Evolutionary conservation across 1,140 invertebrate genomes (phyloP), one percentile per base, ranked within the genome.

Genomic region (Drosophila chauvacae): DNA sequence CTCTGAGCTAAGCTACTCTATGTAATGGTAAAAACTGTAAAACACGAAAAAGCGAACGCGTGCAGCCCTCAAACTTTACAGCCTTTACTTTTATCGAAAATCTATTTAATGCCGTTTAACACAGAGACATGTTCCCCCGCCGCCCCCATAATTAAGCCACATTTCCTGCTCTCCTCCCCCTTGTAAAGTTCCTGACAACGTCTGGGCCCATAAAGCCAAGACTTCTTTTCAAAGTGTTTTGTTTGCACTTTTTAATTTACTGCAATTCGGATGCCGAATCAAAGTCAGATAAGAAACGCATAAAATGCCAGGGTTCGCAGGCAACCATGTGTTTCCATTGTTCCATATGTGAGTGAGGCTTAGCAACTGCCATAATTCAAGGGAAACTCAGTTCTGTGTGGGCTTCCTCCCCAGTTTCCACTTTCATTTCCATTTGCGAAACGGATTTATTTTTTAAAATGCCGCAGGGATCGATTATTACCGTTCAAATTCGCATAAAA

Each of bases 391-490:
- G 20, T 48, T 45, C 41, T 23, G 39, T 11, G 51, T 44, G 42
- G 41, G 30, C n/a, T 48, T 47, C 35, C 51, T 51, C 47, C 71
- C 65, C 39, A 18, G 28, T 45, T 60, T 55, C 37, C 55, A 61
- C 44, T 76, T 51, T 35, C 73, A 81, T 79, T 90, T 90, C 60
- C 77, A 90, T 80, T 91, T 86, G 73, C 70, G 83, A 88, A 90
- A 80, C 85, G 85, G 91, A 92, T 92, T 92, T 92, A 91, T 91
- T 92, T 92, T 91, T 92, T 92, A 92, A 92, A 92, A 92, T 92
- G 91, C 91, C 91, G 91, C 91, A 90, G 91, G 91, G 91, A 92
- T 92, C 91, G 91, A 92, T 92, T 92, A 92, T 92, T 92, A 88
- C 91, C 91, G 91, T 91, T 92, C 91, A 92, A 92, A 92, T 92